Evolutionary conservation across 2,888 invertebrate species (phyloP), one percentile per base, ranked within the genome.

Genomic region (Polylopha cassiicola): DNA sequence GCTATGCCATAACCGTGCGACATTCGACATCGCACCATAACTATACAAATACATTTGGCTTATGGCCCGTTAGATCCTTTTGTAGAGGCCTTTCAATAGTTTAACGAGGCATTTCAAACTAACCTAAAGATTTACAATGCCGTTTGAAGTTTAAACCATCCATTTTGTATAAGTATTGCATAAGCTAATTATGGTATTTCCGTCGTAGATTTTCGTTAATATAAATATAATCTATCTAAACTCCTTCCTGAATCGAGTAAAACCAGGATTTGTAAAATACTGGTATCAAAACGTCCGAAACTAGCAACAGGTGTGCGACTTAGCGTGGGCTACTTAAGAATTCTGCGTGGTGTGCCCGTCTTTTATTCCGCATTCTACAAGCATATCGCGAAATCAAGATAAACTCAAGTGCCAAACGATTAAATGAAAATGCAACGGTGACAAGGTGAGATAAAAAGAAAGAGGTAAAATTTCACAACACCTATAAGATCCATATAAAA

Each of bases 21-120:
- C 67, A 73, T 74, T 73, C 68, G 64, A 65, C 73, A 69, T 73
- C 68, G 71, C 71, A 70, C 53, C 67, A 67, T 57, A 78, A 68
- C 76, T 77, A 73, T 56, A 61, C 69, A 43, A 43, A 43, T 37
- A 37, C 69, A 71, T 75, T 73, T 70, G 69, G 67, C 61, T 64
- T 55, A 61, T 53, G 65, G 59, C 55, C 78, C 80, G 79, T 79
- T 80, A 79, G 53, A 50, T 62, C 58, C 63, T 63, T 70, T 65
- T 67, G 62, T 62, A 50, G 51, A 46, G 51, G 45, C 55, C 46
- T 51, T 50, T 53, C n/a, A n/a, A n/a, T n/a, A n/a, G n/a, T n/a
- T n/a, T n/a, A n/a, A n/a, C n/a, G n/a, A 56, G 48, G 51, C 55
- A 46, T 53, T 56, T 58, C 39, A 49, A 53, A 51, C 48, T 51